Base-by-base conservation (phyloP, 2,888 invertebrate species). In the Athalia cordata region DNA sequence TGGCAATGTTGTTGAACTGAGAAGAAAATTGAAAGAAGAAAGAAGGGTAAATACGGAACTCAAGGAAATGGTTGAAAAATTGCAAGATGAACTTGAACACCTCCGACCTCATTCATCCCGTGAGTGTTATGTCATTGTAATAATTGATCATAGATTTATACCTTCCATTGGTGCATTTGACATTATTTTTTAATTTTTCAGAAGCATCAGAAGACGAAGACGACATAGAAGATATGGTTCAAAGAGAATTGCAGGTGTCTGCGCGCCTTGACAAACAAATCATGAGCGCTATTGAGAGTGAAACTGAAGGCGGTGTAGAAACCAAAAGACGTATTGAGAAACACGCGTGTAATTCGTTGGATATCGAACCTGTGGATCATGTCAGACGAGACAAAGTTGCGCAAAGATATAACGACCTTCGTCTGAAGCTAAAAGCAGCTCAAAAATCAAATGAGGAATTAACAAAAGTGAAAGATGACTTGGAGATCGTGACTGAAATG, bases 241-340 rank as follows among this genome's bases (percentile, higher is more conserved):
- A 92, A 67, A 91, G 92, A 79, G 93, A 94, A 83, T 84, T 94
- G 1, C 92, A 93, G 85, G 91, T 93, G 80, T 93, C 94, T 0
- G 93, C 92, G 0, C 92, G 92, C 81, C 87, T 94, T 45, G 94
- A 94, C 84, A 92, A 92, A 3, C 92, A 92, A 81, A 92, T 93
- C 57, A 87, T 93, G 49, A 92, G 91, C 76, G 93, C 92, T 0
- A 92, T 93, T 15, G 93, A 93, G 80, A 92, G 91, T 78, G 89
- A 90, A 13, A 66, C 81, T 0, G 87, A 87, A 29, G 86, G 86
- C 4, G 80, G 81, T 0, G 78, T 80, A 5, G 78, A 49, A 4
- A 15, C 74, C 43, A 29, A 74, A 49, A 78, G 81, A 50, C 80
- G 78, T 50, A 81, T 80, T 8, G 82, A 82, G 65, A 81, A 80